Conservation (phyloP, 2,888 invertebrate species). For the Stenchaetothrips biformis region DNA sequence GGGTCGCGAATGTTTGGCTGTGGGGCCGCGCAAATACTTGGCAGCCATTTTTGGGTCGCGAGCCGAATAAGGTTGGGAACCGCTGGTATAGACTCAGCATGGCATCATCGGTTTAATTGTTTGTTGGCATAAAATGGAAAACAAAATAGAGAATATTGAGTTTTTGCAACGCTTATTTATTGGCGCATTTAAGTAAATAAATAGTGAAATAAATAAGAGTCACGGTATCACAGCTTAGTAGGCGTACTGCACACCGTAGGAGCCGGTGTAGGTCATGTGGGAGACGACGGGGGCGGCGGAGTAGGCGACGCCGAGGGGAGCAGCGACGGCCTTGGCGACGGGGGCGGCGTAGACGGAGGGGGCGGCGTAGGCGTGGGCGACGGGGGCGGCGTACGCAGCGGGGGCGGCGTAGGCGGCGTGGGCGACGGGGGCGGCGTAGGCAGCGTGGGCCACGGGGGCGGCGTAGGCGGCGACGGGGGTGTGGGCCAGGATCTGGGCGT, state of each 20-base stretch:
- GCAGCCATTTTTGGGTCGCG: no score
- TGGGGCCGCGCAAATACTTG: no score
- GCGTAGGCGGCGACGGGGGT: slow-evolving; percentile 30
- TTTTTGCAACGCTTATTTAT: slow-evolving; percentile 11
- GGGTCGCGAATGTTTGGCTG: no score
- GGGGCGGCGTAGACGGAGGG: slow-evolving; percentile 32
- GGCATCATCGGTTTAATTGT: no score
- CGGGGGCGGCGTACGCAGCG: slow-evolving; percentile 29
- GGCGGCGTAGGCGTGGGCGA: slow-evolving; percentile 32
- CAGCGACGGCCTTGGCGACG: slow-evolving; percentile 35
- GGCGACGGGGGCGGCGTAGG: slow-evolving; percentile 35
- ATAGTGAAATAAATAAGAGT: slow-evolving; percentile 16
- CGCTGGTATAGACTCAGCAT: no score
- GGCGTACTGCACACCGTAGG: slow-evolving; percentile 38
- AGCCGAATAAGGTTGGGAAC: no score
- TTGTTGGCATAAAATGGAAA: no score
- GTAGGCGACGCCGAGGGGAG: slow-evolving; percentile 40
- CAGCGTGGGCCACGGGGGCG: slow-evolving; percentile 28
- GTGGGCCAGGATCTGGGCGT: slow-evolving; percentile 29
- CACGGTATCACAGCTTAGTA: slow-evolving; percentile 26
- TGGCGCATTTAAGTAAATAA: slow-evolving; percentile 1
- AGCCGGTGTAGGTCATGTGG: slow-evolving; percentile 39
- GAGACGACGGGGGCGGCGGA: slow-evolving; percentile 39
- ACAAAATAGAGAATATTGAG: no score
- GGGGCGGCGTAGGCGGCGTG: slow-evolving; percentile 38